phyloP scores from a whole-genome alignment of 2,797 vertebrate genomes.

The Eulemur mongoz region DNA sequence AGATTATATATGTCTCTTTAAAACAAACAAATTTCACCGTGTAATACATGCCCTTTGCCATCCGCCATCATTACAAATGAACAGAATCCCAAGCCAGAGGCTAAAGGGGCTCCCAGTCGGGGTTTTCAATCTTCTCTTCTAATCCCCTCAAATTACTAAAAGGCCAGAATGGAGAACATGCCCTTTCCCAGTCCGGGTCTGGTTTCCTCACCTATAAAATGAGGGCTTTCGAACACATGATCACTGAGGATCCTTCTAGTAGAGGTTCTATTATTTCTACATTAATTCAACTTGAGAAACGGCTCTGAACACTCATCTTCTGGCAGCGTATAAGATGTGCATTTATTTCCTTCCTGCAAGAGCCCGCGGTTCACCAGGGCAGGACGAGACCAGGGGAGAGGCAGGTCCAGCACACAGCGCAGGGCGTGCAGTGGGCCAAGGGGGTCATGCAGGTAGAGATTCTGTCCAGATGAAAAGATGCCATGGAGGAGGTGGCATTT shows the following conservation, averaged over 20 bases:
- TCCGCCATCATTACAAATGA: not conserved
- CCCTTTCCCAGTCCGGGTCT: not conserved
- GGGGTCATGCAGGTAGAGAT: not conserved
- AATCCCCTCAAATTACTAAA: not conserved
- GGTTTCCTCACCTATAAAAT: not conserved
- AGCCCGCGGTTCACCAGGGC: not conserved
- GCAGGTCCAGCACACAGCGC: fast-evolving
- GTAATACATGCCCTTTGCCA: not conserved
- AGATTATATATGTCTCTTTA: not conserved
- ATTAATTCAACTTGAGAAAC: not conserved
- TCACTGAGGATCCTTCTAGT: not conserved
- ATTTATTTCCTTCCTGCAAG: not conserved
- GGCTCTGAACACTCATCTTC: not conserved
- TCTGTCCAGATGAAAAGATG: not conserved
- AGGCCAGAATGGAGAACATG: not conserved
- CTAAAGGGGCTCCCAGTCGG: not conserved
- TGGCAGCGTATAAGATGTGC: fast-evolving
- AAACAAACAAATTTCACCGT: not conserved
- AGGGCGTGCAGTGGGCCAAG: not conserved
- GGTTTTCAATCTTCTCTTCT: not conserved
- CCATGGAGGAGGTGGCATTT: not conserved
- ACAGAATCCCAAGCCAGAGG: not conserved
- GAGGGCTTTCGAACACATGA: not conserved
- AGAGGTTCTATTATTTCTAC: not conserved
- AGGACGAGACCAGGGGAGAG: not conserved